Percentiles rank a stretch among this genome's conserved stretches.
These are phyloP conservation scores for Mormyrus hasselquistii DNA, from an alignment of 2,797 vertebrate species.

Conservation along the genomic window DNA sequence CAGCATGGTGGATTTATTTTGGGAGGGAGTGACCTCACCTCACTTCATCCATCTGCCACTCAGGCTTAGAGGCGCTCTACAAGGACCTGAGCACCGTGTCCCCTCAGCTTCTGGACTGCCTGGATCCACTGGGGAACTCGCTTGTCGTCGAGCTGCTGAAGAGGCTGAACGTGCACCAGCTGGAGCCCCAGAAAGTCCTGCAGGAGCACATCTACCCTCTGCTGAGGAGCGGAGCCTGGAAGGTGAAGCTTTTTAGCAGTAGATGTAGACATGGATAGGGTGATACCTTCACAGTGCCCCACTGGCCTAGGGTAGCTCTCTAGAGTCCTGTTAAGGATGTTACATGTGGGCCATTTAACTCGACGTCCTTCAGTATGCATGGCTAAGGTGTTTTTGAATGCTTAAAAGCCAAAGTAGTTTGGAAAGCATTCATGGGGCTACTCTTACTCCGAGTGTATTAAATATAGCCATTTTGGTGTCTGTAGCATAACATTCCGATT, in stretches of 20 bases:
- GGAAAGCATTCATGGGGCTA: not conserved
- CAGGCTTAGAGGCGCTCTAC: conserved; percentile 59
- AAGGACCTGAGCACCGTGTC: conserved; percentile 59
- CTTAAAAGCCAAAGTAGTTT: not conserved
- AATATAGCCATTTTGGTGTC: not conserved
- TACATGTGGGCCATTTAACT: not conserved
- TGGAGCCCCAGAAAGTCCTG: conserved; percentile 65
- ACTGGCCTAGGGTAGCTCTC: not conserved
- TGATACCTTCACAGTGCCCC: not conserved
- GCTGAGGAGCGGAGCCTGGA: conserved; percentile 56
- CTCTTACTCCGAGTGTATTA: not conserved
- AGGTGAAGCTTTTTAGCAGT: conserved; percentile 47
- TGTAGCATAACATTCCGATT: not conserved
- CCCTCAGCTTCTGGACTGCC: conserved; percentile 56
- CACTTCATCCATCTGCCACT: not conserved
- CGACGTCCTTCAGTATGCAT: not conserved
- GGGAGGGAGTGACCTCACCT: not conserved
- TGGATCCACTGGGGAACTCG: conserved; percentile 63
- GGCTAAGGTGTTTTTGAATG: not conserved
- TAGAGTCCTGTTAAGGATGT: not conserved
- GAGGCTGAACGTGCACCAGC: conserved; percentile 60
- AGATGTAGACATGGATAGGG: not conserved
- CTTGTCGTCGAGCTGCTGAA: conserved; percentile 65
- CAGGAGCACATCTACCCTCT: conserved; percentile 66
- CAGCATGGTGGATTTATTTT: not conserved